Conservation (phyloP, 2,113 vertebrate genomes). For the Zosterops japonicus region DNA sequence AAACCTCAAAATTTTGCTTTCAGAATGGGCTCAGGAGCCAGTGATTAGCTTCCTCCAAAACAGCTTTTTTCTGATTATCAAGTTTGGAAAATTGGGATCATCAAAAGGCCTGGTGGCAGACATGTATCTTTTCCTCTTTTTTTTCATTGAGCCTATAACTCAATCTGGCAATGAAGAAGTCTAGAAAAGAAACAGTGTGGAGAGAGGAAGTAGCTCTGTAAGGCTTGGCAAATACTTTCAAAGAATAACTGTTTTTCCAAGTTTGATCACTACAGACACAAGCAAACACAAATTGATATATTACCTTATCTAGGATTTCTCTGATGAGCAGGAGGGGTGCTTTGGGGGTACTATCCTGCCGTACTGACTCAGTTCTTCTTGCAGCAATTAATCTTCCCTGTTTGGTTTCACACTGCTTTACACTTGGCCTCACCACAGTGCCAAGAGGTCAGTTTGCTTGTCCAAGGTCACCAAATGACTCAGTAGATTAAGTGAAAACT, state of each 20-base stretch:
- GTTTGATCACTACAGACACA: background rate
- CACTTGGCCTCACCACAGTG: background rate
- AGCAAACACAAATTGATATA: background rate
- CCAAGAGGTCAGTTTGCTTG: conserved; percentile 2
- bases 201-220: conserved; percentile 1
- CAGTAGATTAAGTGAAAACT: conserved; percentile 18
- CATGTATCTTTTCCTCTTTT: background rate
- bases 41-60: background rate
- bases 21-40: conserved; percentile 1
- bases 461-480: conserved; percentile 27
- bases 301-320: background rate
- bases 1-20: conserved; percentile 33
- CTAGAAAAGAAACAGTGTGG: conserved; percentile 8
- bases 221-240: conserved; percentile 50
- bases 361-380: background rate
- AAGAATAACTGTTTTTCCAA: background rate
- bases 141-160: background rate
- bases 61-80: background rate
- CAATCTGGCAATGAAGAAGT: background rate
- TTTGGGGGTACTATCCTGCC: background rate
- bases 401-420: background rate
- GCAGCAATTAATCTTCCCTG: background rate
- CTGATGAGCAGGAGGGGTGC: background rate
- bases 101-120: background rate
- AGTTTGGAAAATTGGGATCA: background rate